Evolutionary conservation across 1,140 invertebrate genomes (phyloP), one percentile per base, ranked within the genome.

Genomic region (Pogonognathellus flavescens): DNA sequence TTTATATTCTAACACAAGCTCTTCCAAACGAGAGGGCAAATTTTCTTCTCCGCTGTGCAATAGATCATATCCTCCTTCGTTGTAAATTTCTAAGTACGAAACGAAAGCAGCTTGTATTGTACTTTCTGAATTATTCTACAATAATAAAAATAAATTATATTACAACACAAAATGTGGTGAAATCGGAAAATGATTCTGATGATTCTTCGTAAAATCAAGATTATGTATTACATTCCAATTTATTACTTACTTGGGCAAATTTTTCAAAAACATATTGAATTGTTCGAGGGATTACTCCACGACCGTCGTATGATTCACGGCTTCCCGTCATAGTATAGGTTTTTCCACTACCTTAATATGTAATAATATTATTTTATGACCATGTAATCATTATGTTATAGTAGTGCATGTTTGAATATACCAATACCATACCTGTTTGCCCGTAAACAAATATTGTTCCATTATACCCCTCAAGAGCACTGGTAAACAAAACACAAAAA

Each of bases 391-490:
- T n/a, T n/a, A n/a, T n/a, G n/a, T n/a, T n/a, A n/a, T n/a, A n/a
- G n/a, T n/a, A n/a, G n/a, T n/a, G n/a, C n/a, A n/a, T n/a, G n/a
- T n/a, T n/a, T n/a, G n/a, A n/a, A n/a, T n/a, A n/a, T n/a, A n/a
- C n/a, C n/a, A n/a, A n/a, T n/a, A 20, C 22, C 49, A 66, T 70
- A 81, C 53, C 84, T 50, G 20, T 83, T 91, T 96, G 95, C 52
- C 95, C 95, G 89, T 96, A 96, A 0, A 95, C 95, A 92, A 96
- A 96, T 85, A 96, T 95, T n/a, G 95, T 95, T 80, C 95, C 95
- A 91, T 96, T 96, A 91, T 94, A 95, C 2, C 95, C 95, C 89
- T 92, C 91, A 11, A 96, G 91, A 10, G 95, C 93, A 92, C 94
- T 87, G 41, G 49, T 4, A n/a, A 49, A 55, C 50, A 55, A 18